Evolutionary conservation across 1,140 invertebrate genomes (phyloP).

Genomic region (Bombus impatiens): DNA sequence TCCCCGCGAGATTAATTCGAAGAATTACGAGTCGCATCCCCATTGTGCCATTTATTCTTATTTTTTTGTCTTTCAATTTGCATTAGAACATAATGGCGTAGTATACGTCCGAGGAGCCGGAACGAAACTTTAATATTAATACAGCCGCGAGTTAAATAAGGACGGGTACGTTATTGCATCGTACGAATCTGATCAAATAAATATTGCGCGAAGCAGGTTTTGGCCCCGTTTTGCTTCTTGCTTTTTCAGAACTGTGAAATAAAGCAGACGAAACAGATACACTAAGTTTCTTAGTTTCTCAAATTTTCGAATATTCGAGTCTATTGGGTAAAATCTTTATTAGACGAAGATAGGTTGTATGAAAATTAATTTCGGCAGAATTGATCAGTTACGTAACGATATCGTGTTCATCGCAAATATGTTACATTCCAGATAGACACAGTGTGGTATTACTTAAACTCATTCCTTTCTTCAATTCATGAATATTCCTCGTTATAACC

Average conservation of each 20-base stretch:
- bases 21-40: constrained; percentile 25
- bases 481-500: constrained; percentile 31
- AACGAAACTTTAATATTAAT: neutral
- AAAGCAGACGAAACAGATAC: too few relatives aligned
- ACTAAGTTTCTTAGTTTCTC: neutral
- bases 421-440: neutral
- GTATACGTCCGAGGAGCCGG: neutral
- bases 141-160: neutral
- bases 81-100: neutral
- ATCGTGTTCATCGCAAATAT: neutral
- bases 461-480: constrained; percentile 16
- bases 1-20: constrained; percentile 28
- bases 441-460: neutral
- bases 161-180: too few relatives aligned
- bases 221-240: too few relatives aligned
- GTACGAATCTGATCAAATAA: too few relatives aligned
- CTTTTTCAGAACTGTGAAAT: too few relatives aligned
- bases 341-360: neutral
- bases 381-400: neutral
- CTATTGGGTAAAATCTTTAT: neutral
- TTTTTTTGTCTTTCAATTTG: constrained; percentile 34
- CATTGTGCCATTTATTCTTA: constrained; percentile 10
- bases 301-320: neutral
- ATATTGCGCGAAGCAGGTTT: too few relatives aligned
- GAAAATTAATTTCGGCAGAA: neutral